Conservation (phyloP, 1,140 invertebrate species). For the Druon quercuslanigerum region DNA sequence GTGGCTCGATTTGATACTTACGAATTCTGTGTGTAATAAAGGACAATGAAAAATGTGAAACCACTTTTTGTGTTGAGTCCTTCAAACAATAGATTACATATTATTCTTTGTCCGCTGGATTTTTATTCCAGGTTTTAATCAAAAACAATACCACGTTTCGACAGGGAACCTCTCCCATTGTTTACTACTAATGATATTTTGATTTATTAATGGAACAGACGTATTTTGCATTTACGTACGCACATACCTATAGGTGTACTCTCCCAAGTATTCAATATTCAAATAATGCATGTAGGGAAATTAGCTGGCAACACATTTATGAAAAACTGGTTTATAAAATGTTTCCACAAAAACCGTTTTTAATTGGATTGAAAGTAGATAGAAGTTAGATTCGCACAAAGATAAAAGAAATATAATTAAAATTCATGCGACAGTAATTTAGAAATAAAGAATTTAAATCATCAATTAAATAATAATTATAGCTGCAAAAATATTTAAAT, state of each 20-base stretch:
- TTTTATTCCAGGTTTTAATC: neutral
- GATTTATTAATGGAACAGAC: slow-evolving; percentile 27
- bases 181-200: slow-evolving; percentile 28
- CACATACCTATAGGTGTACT: neutral
- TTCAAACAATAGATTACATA: neutral
- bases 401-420: neutral
- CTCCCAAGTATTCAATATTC: neutral
- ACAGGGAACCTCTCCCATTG: slow-evolving; percentile 16
- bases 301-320: slow-evolving; percentile 4
- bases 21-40: too few relatives aligned
- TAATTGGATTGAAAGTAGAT: neutral
- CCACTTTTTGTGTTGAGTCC: neutral
- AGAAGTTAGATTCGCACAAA: neutral
- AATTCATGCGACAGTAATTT: too few relatives aligned
- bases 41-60: neutral
- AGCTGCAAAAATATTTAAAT: too few relatives aligned
- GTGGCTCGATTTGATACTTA: too few relatives aligned
- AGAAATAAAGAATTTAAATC: too few relatives aligned
- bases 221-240: slow-evolving; percentile 14
- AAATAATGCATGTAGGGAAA: neutral
- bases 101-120: neutral
- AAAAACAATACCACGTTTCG: slow-evolving; percentile 23
- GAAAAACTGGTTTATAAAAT: slow-evolving; percentile 9
- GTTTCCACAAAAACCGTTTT: neutral
- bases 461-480: too few relatives aligned